Evolutionary conservation across 2,888 invertebrate species (phyloP).

Genomic region (Eupithecia dodoneata): DNA sequence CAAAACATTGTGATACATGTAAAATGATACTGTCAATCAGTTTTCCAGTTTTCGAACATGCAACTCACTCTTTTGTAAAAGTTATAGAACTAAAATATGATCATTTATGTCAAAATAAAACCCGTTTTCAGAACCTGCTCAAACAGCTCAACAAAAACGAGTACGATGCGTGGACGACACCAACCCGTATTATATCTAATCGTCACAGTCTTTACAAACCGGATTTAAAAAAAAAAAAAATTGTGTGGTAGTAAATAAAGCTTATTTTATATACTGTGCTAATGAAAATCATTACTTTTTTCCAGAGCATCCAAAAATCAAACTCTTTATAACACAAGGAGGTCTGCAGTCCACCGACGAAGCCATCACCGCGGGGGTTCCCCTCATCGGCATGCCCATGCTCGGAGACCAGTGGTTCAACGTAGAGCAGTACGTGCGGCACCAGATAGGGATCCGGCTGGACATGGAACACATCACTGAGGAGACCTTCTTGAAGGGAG

Average conservation of each 20-base stretch:
- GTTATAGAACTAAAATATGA: too few species aligned
- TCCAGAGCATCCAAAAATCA: constrained; percentile 66
- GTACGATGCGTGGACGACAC: too few species aligned
- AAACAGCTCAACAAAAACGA: too few species aligned
- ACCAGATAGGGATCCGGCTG: constrained; percentile 55
- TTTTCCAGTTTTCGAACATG: too few species aligned
- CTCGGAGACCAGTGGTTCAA: constrained; percentile 64
- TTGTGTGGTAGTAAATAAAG: neutral
- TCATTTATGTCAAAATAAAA: too few species aligned
- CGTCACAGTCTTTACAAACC: too few species aligned
- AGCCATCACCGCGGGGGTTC: constrained; percentile 61
- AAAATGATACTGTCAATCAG: too few species aligned
- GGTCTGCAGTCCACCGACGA: constrained; percentile 69
- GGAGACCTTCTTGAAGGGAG: constrained; percentile 52
- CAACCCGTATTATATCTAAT: too few species aligned
- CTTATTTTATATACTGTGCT: neutral
- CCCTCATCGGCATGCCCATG: constrained; percentile 62
- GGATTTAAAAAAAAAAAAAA: too few species aligned
- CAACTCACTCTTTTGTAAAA: too few species aligned
- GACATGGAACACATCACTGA: constrained; percentile 53
- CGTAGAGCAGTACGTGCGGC: constrained; percentile 48
- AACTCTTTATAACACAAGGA: constrained; percentile 68
- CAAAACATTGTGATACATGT: too few species aligned
- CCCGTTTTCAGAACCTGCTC: too few species aligned
- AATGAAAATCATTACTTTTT: constrained; percentile 8